phyloP scores from a whole-genome alignment of 2,797 vertebrate genomes.

The Anguilla marmorata region DNA sequence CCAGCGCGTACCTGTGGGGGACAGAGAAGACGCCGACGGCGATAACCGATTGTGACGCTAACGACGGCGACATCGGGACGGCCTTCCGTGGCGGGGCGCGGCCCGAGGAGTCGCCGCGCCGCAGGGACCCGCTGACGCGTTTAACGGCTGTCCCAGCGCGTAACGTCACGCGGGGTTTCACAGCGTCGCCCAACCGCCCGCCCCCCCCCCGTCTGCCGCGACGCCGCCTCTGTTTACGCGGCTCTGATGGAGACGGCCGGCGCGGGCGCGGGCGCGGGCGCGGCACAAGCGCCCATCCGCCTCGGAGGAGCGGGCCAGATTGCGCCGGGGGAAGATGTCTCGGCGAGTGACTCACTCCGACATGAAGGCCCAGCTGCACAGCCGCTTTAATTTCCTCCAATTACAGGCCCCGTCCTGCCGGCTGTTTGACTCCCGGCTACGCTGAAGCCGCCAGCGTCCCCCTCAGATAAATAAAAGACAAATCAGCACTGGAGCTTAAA shows the following conservation, averaged over 20 bases:
- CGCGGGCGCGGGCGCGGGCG: constrained; percentile 6
- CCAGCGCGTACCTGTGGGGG: constrained; percentile 10
- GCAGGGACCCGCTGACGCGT: not conserved
- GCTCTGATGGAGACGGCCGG: constrained; percentile 33
- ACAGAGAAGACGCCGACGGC: not conserved
- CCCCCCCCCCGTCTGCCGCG: constrained; percentile 29
- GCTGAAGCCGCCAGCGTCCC: not conserved
- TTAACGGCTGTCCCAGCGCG: constrained; percentile 32
- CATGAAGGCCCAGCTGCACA: constrained; percentile 33
- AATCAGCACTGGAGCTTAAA: not conserved
- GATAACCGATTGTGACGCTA: not conserved
- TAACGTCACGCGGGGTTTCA: constrained; percentile 19
- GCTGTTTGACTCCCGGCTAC: not conserved
- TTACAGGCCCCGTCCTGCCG: constrained; percentile 3
- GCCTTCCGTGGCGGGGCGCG: not conserved
- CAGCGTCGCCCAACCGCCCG: constrained; percentile 1
- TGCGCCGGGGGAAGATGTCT: constrained; percentile 34
- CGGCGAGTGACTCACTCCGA: constrained; percentile 50
- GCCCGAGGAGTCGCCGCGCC: not conserved
- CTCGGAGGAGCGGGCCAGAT: constrained; percentile 34
- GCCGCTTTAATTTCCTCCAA: constrained; percentile 24
- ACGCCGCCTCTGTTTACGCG: constrained; percentile 33
- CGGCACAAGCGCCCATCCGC: constrained; percentile 8
- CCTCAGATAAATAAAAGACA: not conserved
- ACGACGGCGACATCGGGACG: not conserved